phyloP scores from a whole-genome alignment of 2,113 vertebrate genomes.

The Prinia subflava region DNA sequence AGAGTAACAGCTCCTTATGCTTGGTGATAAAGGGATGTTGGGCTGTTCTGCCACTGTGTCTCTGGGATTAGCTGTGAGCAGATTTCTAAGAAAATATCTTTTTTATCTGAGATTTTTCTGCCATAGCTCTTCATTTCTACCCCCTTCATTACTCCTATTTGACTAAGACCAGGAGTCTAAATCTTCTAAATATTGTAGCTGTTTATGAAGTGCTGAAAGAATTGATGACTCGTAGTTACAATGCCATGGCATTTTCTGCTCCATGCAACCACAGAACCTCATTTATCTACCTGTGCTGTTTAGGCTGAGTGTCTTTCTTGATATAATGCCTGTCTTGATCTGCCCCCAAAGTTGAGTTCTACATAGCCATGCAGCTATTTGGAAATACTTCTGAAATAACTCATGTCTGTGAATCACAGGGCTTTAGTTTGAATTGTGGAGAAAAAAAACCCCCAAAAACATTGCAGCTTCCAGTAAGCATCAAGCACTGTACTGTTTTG shows the following conservation, averaged over 20 bases:
- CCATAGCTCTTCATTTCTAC: not conserved
- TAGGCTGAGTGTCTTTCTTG: not conserved
- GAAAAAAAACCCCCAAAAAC: not conserved
- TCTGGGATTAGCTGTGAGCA: not conserved
- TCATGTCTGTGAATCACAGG: not conserved
- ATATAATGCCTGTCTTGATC: not conserved
- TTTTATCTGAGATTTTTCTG: not conserved
- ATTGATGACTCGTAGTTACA: not conserved
- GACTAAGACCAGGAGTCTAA: not conserved
- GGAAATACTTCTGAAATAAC: not conserved
- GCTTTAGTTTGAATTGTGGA: not conserved
- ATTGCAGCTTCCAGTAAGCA: not conserved
- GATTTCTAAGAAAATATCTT: not conserved
- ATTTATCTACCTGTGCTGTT: not conserved
- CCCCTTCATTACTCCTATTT: not conserved
- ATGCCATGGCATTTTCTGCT: not conserved
- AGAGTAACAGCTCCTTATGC: not conserved
- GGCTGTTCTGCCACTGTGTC: not conserved
- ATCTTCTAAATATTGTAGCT: not conserved
- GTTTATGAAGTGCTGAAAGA: not conserved
- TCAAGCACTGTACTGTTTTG: not conserved
- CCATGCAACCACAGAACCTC: not conserved
- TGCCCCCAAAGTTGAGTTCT: not conserved
- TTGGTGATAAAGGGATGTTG: not conserved
- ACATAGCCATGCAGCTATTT: not conserved